Base-by-base conservation (phyloP, 2,888 invertebrate species). In the Chironomus riparius region DNA sequence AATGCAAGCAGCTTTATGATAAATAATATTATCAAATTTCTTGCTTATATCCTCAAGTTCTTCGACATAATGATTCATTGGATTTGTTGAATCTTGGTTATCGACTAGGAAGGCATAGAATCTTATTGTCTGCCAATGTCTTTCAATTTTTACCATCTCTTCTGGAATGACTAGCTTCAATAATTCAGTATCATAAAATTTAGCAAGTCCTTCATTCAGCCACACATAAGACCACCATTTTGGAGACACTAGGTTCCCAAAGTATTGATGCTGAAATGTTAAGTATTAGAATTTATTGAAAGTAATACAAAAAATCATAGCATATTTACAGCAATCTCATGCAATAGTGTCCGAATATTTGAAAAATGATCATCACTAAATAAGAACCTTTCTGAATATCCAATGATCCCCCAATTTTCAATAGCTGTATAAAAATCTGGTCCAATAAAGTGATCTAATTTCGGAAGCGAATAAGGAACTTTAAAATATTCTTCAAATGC, bases 391-490 rank as follows among this genome's bases (percentile, higher is more conserved):
- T 80, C 89, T 90, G 87, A 88, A 84, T 92, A 94, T 2, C 92
- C 92, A 48, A 94, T 90, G 61, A 96, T 83, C 4, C 96, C 96
- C 95, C 95, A 96, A 82, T 96, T 97, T 82, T 97, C 95, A 95
- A 95, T 96, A 61, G 95, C 95, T 78, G 92, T 90, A 28, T 89
- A 87, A 80, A 95, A 94, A 79, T 94, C 92, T 0, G 94, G 93
- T 10, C 96, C 88, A 0, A 93, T 93, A 2, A 91, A 91, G 91
- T 95, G 92, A 82, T 97, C 95, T 79, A 93, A 87, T 84, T 95
- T 95, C 0, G 91, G 89, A 21, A 95, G 80, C 0, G 91, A 89
- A 79, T 92, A 95, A 18, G 88, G 84, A 24, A 92, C 89, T 77
- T 87, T 87, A 80, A 94, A 93, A 78, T 90, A 92, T 0, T 88